Conservation (phyloP, 2,113 vertebrate species). For the Formicarius rufipectus region DNA sequence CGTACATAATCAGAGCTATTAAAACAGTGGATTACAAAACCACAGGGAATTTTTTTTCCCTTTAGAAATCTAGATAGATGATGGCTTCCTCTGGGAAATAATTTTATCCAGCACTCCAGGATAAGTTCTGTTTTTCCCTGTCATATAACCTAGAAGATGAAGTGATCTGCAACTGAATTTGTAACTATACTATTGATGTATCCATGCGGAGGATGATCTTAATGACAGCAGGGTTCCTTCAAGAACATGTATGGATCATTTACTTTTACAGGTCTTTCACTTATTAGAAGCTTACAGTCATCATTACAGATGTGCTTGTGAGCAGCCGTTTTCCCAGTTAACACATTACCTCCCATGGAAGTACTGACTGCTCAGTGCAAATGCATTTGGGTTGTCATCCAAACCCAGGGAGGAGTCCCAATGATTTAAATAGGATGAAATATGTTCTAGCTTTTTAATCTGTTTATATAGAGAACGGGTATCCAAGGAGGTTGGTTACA, state of each 20-base stretch:
- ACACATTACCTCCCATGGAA: constrained; percentile 1
- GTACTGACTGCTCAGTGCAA: neutral
- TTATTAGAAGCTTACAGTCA: neutral
- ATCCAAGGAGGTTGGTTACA: neutral
- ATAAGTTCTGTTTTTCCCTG: constrained; percentile 16
- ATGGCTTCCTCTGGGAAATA: neutral
- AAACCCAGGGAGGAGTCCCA: neutral
- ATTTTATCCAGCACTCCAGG: neutral
- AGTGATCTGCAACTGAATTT: constrained; percentile 38
- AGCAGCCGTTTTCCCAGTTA: constrained; percentile 28
- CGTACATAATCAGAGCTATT: neutral
- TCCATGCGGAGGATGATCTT: neutral
- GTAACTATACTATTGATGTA: constrained; percentile 39
- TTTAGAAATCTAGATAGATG: neutral
- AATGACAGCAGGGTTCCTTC: constrained; percentile 28
- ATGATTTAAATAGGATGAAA: neutral
- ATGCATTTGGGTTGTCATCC: neutral
- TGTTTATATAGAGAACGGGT: neutral
- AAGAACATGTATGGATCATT: constrained; percentile 29
- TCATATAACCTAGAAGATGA: constrained; percentile 33
- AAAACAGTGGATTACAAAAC: neutral
- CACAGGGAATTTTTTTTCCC: neutral
- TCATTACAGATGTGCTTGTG: constrained; percentile 24
- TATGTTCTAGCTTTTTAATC: neutral
- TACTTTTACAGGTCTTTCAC: constrained; percentile 29